Evolutionary conservation across 53 echinoderm and acorn worm species (phyloP).

Genomic region (Hippasteria phrygiana): DNA sequence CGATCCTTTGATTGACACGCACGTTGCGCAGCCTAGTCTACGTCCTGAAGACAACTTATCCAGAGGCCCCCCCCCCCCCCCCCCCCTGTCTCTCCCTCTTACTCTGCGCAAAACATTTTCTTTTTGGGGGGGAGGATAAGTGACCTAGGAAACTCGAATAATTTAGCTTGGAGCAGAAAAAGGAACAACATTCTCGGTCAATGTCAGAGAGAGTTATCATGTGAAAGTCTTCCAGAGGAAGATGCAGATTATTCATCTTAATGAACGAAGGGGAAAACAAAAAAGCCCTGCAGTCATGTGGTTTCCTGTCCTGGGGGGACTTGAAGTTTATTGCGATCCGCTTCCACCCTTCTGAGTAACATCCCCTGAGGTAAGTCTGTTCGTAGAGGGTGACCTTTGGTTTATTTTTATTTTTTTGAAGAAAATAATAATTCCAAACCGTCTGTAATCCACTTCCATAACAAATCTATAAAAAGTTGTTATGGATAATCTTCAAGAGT

Average conservation of each 20-base stretch:
- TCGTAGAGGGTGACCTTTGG: background rate
- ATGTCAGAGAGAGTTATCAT: background rate
- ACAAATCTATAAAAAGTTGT: too few relatives aligned
- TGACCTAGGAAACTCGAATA: background rate
- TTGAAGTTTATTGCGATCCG: background rate
- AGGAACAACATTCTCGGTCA: background rate
- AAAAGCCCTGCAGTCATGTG: background rate
- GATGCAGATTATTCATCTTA: slow-evolving; percentile 7
- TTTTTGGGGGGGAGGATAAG: too few relatives aligned
- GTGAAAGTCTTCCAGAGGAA: background rate
- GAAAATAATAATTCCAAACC: too few relatives aligned
- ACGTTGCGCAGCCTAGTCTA: too few relatives aligned
- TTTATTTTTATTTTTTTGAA: too few relatives aligned
- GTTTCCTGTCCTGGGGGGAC: background rate
- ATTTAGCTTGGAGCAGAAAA: background rate
- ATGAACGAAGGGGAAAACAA: background rate
- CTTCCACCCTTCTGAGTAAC: slow-evolving; percentile 19
- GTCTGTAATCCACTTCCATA: too few relatives aligned
- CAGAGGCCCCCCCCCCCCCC: too few relatives aligned
- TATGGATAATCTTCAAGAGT: too few relatives aligned
- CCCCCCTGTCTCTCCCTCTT: too few relatives aligned
- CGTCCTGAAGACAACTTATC: too few relatives aligned
- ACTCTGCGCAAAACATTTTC: background rate
- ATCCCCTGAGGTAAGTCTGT: background rate
- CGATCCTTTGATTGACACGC: too few relatives aligned